Percentiles rank a stretch among this genome's conserved stretches.
Conservation (phyloP, 2,888 invertebrate species). For the Caenorhabditis sp. region DNA sequence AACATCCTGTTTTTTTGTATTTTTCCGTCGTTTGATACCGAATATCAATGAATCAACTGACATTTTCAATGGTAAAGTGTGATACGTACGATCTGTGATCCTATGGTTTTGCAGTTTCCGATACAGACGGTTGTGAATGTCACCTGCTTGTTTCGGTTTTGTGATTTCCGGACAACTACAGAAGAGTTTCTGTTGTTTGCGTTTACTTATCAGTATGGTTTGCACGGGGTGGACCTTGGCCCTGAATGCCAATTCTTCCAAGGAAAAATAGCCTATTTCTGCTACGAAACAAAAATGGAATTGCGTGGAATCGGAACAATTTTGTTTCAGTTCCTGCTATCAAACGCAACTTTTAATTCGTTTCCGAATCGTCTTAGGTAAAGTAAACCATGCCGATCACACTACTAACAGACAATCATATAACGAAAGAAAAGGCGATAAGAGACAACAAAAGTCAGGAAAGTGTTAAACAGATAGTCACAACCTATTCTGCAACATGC, state of each 20-base stretch:
- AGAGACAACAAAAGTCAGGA: neutral
- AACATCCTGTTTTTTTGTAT: conserved; percentile 42
- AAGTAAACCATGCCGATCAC: conserved; percentile 20
- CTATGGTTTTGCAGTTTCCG: conserved; percentile 7
- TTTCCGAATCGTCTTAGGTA: conserved; percentile 31
- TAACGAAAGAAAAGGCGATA: conserved; percentile 23
- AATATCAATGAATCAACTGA: conserved; percentile 38
- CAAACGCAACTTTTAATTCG: conserved; percentile 18
- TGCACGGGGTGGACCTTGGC: conserved; percentile 42
- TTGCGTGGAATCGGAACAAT: conserved; percentile 27
- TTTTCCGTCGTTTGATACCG: neutral
- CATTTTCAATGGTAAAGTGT: conserved; percentile 11
- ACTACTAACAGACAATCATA: conserved; percentile 29
- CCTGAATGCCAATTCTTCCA: conserved; percentile 29
- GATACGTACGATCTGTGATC: conserved; percentile 46
- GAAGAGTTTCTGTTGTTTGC: conserved; percentile 23
- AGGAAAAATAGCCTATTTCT: neutral
- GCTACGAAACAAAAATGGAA: neutral
- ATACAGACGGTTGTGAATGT: conserved; percentile 34
- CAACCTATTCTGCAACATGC: neutral
- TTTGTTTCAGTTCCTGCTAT: neutral
- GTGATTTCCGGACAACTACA: conserved; percentile 45
- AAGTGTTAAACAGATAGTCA: neutral
- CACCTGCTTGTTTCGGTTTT: conserved; percentile 28
- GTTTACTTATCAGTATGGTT: conserved; percentile 35